These are phyloP conservation scores for Pseudomyrmex sp. DNA, from an alignment of 1,140 invertebrate species.

Conservation along the genomic window DNA sequence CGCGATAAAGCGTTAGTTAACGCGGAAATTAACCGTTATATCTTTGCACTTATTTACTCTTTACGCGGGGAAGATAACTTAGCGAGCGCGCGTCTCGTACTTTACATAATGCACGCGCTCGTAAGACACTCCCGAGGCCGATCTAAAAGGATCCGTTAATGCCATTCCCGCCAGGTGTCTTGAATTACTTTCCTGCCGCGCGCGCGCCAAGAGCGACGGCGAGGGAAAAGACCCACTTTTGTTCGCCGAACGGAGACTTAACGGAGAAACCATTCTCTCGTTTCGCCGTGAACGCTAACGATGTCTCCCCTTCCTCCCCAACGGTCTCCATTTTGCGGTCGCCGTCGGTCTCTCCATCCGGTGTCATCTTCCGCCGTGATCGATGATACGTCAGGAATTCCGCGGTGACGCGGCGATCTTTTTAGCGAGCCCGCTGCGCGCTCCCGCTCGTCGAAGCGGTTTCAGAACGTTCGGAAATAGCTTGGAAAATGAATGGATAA, in stretches of 20 bases:
- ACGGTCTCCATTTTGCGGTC: conserved; percentile 33
- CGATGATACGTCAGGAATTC: conserved; percentile 26
- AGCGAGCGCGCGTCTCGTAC: conserved; percentile 60
- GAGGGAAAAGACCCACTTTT: conserved; percentile 55
- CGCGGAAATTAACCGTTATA: conserved; percentile 85
- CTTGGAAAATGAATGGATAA: conserved; percentile 11
- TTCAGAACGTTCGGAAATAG: conserved; percentile 15
- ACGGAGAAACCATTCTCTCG: conserved; percentile 46
- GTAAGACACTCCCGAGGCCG: conserved; percentile 14
- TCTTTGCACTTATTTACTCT: conserved; percentile 84
- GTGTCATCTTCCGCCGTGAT: conserved; percentile 40
- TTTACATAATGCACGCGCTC: conserved; percentile 68
- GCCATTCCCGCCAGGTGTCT: conserved; percentile 55
- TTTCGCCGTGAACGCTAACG: conserved; percentile 17
- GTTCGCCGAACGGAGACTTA: conserved; percentile 46
- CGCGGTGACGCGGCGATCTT: conserved; percentile 33
- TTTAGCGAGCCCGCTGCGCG: neutral
- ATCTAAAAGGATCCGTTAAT: conserved; percentile 60
- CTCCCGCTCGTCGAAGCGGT: neutral
- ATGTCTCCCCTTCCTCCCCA: neutral
- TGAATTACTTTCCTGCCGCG: conserved; percentile 51
- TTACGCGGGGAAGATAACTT: conserved; percentile 68
- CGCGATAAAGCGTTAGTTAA: conserved; percentile 82
- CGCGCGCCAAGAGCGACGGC: neutral
- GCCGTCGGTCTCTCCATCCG: neutral